Base-by-base conservation (phyloP, 2,888 invertebrate species). In the Athripsodes cinereus region DNA sequence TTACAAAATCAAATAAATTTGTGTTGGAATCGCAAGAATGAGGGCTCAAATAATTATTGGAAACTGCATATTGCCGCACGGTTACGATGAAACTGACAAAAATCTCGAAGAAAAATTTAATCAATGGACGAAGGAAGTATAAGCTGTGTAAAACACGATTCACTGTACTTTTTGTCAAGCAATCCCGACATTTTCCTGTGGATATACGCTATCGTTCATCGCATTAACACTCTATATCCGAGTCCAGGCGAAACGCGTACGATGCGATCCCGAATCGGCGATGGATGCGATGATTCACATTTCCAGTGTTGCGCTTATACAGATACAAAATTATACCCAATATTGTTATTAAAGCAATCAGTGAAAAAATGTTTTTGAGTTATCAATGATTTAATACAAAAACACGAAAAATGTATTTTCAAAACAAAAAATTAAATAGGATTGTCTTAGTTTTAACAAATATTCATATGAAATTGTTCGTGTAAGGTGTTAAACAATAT, bases 261-360 rank as follows among this genome's bases (percentile, higher is more conserved):
- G 40, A 40, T 40, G 40, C 52, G 52, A 44, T 52, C 31, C 47
- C 52, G 57, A 16, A n/a, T 18, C 34, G 19, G 19, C 48, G 55
- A 49, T 55, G 53, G 58, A 58, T 47, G 56, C 57, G 60, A 60
- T 60, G 60, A 60, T 60, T 60, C 60, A 60, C 54, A 46, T 53
- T 26, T 26, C 13, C 40, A 40, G 40, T 40, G 40, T 13, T 40
- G 13, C 40, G n/a, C n/a, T n/a, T n/a, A n/a, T n/a, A n/a, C n/a
- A n/a, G n/a, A n/a, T n/a, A n/a, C n/a, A n/a, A n/a, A n/a, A n/a
- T n/a, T n/a, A n/a, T n/a, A n/a, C n/a, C n/a, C n/a, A n/a, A n/a
- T n/a, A n/a, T n/a, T n/a, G n/a, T n/a, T n/a, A n/a, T n/a, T n/a
- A n/a, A n/a, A n/a, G n/a, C n/a, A n/a, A n/a, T n/a, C n/a, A n/a